Percentiles rank a stretch among this genome's conserved stretches.
Conservation (phyloP, 2,113 vertebrate genomes). For the Pseudopodoces humilis region DNA sequence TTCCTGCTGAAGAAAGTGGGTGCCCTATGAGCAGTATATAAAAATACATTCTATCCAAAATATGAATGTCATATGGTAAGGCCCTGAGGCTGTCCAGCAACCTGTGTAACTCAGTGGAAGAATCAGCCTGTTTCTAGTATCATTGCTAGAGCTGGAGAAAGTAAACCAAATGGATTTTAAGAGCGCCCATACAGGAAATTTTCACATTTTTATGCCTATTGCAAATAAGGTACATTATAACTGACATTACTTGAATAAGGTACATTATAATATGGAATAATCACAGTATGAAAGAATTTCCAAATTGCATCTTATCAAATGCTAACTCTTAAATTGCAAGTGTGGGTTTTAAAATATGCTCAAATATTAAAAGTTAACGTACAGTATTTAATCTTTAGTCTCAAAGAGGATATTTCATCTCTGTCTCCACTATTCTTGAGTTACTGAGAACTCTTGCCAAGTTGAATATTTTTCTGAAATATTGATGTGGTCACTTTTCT, state of each 20-base stretch:
- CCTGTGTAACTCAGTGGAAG: neutral
- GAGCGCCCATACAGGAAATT: neutral
- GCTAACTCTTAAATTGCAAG: neutral
- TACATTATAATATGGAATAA: neutral
- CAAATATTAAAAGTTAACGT: neutral
- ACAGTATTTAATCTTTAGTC: neutral
- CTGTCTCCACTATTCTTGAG: neutral
- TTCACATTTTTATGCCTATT: neutral
- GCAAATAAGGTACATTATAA: neutral
- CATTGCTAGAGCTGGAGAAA: neutral
- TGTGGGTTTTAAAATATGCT: neutral
- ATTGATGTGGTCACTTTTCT: neutral
- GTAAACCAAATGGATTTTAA: neutral
- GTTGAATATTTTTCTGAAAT: neutral
- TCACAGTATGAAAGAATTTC: neutral
- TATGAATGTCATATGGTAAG: neutral
- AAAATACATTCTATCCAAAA: slow-evolving; percentile 11
- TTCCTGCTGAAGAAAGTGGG: neutral
- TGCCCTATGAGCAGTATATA: neutral
- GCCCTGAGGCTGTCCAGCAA: slow-evolving; percentile 18
- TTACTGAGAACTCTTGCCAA: neutral
- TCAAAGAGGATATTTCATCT: neutral
- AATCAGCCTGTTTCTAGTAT: slow-evolving; percentile 12
- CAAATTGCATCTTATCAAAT: neutral
- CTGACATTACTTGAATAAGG: too few species aligned